Evolutionary conservation across 2,888 invertebrate species (phyloP).

Genomic region (Neelides folsomi): DNA sequence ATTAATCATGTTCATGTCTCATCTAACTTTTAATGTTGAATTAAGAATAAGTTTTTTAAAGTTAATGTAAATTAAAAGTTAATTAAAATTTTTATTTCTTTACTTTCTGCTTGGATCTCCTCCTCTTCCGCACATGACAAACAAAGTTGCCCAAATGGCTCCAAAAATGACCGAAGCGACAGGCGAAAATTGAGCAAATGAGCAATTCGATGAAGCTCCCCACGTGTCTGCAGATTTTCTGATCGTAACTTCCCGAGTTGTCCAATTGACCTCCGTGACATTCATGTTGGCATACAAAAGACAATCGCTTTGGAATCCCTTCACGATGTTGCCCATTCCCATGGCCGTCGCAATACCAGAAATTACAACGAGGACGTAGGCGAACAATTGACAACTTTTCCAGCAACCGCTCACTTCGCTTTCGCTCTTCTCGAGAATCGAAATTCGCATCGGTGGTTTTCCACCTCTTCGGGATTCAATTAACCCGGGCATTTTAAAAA

Average conservation of each 20-base stretch:
- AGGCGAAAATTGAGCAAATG: slow-evolving; percentile 27
- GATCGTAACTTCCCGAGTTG: slow-evolving; percentile 2
- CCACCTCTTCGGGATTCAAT: too few species aligned
- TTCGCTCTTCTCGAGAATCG: slow-evolving; percentile 28
- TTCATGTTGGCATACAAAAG: slow-evolving; percentile 25
- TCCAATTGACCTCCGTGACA: slow-evolving; percentile 17
- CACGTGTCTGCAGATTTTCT: slow-evolving; percentile 9
- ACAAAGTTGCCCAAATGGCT: slow-evolving; percentile 25
- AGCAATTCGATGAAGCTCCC: slow-evolving; percentile 21
- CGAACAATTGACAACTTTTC: slow-evolving; percentile 29
- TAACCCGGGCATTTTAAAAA: too few species aligned
- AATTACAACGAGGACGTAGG: slow-evolving; percentile 27
- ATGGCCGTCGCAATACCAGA: slow-evolving; percentile 28
- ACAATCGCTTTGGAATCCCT: slow-evolving; percentile 25
- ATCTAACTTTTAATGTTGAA: too few species aligned
- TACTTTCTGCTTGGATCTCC: slow-evolving; percentile 25
- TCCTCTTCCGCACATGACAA: slow-evolving; percentile 31
- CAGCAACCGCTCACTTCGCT: slow-evolving; percentile 30
- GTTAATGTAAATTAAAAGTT: neutral
- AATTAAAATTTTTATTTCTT: slow-evolving; percentile 1
- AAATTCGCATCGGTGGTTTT: slow-evolving; percentile 28
- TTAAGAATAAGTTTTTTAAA: neutral
- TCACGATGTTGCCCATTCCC: slow-evolving; percentile 24
- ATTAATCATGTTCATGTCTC: too few species aligned
- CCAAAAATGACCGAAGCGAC: slow-evolving; percentile 29